A percentile compares a stretch with the other conserved stretches of the same genome.
Evolutionary conservation across 2,797 vertebrate genomes (phyloP).

Genomic region (Cheirogaleus major): DNA sequence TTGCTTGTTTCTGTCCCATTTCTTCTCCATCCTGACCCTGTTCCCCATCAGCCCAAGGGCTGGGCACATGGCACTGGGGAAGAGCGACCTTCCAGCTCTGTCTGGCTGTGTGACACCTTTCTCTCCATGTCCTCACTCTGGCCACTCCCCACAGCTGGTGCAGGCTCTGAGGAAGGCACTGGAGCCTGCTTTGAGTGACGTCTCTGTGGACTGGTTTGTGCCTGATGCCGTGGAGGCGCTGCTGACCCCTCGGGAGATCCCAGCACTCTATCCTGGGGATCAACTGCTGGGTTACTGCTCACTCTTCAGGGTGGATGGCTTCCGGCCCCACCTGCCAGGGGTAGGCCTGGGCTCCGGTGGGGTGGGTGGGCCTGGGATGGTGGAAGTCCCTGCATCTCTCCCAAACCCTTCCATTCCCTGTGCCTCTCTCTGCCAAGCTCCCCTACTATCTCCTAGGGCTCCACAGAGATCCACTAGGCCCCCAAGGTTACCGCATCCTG

Average conservation of each 20-base stretch:
- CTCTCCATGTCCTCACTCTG: not conserved
- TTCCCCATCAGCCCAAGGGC: not conserved
- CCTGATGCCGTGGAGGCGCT: conserved; percentile 97
- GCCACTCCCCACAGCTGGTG: conserved; percentile 88
- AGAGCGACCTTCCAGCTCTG: accelerated
- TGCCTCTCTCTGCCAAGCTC: not conserved
- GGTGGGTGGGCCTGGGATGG: conserved; percentile 6
- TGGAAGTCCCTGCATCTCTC: not conserved
- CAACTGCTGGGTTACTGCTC: conserved; percentile 95
- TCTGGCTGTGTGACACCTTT: accelerated
- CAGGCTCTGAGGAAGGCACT: conserved; percentile 96
- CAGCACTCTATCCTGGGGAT: conserved; percentile 94
- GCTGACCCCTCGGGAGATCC: conserved; percentile 96
- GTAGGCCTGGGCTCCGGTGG: conserved; percentile 74
- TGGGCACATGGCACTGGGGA: not conserved
- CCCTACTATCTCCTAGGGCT: not conserved
- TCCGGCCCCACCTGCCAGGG: conserved; percentile 79
- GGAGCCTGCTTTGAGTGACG: conserved; percentile 95
- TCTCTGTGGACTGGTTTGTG: conserved; percentile 99
- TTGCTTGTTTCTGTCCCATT: not conserved
- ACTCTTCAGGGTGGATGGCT: conserved; percentile 92
- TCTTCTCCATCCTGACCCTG: not conserved
- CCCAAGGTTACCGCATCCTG: not conserved
- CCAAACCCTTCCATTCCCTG: not conserved
- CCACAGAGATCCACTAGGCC: not conserved